phyloP scores from a whole-genome alignment of 2,888 invertebrate genomes.

The Euproctis similis region DNA sequence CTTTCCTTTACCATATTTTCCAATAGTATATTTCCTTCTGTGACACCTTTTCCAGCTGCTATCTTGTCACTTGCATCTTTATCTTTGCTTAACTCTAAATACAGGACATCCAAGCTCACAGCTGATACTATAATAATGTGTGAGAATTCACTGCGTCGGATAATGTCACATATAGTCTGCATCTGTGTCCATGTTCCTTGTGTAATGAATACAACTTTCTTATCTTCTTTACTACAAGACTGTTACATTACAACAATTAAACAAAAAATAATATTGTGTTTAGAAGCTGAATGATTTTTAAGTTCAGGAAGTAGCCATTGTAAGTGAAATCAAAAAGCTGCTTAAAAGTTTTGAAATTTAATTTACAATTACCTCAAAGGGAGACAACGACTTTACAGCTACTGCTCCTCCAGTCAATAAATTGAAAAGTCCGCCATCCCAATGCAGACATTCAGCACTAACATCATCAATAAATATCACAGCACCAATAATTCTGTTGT shows the following conservation, averaged over 20 bases:
- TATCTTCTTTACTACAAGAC: constrained; percentile 48
- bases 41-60: constrained; percentile 40
- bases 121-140: constrained; percentile 78
- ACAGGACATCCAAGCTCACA: constrained; percentile 72
- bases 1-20: constrained; percentile 58
- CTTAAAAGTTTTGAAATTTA: no score
- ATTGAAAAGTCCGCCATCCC: constrained; percentile 79
- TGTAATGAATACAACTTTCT: constrained; percentile 74
- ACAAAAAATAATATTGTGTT: no score
- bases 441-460: constrained; percentile 80
- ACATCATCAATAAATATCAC: constrained; percentile 79
- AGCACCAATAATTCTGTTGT: constrained; percentile 76
- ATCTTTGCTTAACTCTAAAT: constrained; percentile 55
- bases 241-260: no score
- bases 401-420: constrained; percentile 77
- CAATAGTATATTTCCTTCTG: constrained; percentile 47
- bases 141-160: constrained; percentile 76
- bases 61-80: constrained; percentile 52
- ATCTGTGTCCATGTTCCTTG: constrained; percentile 72
- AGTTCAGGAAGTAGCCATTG: no score
- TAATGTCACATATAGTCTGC: constrained; percentile 75
- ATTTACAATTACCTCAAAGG: constrained; percentile 77
- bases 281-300: no score
- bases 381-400: constrained; percentile 78
- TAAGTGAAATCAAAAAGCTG: no score